Conservation (phyloP, 2,113 vertebrate genomes). For the Xenus cinereus region DNA sequence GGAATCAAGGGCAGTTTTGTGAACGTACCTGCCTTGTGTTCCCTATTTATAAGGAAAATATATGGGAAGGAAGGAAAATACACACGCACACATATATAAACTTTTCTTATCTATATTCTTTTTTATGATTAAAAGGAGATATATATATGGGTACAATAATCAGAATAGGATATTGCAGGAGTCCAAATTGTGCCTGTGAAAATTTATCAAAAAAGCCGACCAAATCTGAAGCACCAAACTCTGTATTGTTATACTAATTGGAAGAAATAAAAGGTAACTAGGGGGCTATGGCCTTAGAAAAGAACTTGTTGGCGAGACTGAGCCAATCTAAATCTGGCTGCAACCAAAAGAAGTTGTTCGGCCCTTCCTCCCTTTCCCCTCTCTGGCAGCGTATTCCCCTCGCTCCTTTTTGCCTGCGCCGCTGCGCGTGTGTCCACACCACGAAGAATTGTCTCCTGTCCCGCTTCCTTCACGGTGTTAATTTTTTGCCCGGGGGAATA, state of each 20-base stretch:
- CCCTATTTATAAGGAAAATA: background rate
- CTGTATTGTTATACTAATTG: background rate
- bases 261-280: background rate
- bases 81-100: fast-evolving
- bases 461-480: background rate
- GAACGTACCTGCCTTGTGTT: background rate
- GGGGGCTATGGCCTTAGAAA: background rate
- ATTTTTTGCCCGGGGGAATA: background rate
- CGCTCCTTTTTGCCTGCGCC: background rate
- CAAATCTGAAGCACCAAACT: background rate
- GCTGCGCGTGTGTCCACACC: background rate
- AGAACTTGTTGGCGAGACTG: background rate
- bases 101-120: background rate
- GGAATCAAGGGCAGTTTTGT: background rate
- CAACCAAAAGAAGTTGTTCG: background rate
- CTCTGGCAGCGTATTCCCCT: fast-evolving
- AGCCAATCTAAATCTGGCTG: background rate
- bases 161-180: background rate
- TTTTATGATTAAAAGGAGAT: background rate
- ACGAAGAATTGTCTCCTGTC: background rate
- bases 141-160: background rate
- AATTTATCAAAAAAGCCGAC: background rate
- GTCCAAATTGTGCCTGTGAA: background rate
- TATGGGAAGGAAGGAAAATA: background rate
- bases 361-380: background rate